Evolutionary conservation across 2,797 vertebrate genomes (phyloP).

Genomic region (Psittacula derbiana): DNA sequence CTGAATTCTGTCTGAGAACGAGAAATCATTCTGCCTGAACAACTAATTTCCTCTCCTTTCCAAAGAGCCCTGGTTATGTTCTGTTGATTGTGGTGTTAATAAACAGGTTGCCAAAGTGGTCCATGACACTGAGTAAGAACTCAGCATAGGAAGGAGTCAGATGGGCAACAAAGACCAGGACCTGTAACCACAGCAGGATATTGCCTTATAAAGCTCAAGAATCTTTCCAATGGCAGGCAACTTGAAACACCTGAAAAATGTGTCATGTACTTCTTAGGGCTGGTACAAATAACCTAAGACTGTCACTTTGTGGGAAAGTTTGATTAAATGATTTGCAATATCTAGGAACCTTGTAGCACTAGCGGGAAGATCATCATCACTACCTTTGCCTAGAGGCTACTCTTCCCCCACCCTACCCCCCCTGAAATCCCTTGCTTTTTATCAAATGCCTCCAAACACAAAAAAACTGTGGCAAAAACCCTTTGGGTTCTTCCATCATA

Average conservation of each 20-base stretch:
- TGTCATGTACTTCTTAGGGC: background rate
- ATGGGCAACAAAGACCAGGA: background rate
- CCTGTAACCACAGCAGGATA: background rate
- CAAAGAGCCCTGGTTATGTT: background rate
- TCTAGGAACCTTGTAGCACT: background rate
- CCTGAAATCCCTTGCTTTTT: background rate
- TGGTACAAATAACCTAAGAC: background rate
- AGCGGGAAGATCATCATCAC: background rate
- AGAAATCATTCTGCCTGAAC: background rate
- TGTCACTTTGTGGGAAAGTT: background rate
- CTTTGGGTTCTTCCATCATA: background rate
- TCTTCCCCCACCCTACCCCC: rapidly evolving
- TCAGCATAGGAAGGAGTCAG: background rate
- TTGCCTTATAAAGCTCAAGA: background rate
- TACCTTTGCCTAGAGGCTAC: background rate
- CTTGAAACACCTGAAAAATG: background rate
- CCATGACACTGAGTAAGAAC: background rate
- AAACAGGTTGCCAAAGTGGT: background rate
- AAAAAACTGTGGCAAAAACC: background rate
- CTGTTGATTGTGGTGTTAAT: background rate
- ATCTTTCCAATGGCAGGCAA: background rate
- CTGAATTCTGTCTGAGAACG: background rate
- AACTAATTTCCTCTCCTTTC: background rate
- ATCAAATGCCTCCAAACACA: background rate
- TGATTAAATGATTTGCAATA: background rate